phyloP scores from a whole-genome alignment of 2,888 invertebrate genomes.

The Ophion costatus region DNA sequence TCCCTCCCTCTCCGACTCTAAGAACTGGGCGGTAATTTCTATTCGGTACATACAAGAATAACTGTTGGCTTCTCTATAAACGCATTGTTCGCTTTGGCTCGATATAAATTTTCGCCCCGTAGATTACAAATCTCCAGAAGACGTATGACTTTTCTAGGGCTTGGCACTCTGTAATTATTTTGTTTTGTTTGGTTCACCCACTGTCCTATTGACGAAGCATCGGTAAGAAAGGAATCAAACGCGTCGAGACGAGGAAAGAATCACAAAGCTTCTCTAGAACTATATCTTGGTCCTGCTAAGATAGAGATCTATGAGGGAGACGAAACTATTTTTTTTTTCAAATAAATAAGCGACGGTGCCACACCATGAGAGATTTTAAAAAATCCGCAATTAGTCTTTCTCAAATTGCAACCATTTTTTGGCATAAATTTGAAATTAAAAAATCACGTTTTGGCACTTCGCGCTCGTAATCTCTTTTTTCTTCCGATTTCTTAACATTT shows the following conservation, averaged over 20 bases:
- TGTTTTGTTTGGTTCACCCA: constrained; percentile 41
- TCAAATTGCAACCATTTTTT: constrained; percentile 35
- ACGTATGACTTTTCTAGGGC: constrained; percentile 37
- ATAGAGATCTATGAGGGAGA: constrained; percentile 53
- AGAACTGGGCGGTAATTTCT: constrained; percentile 44
- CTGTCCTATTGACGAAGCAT: constrained; percentile 56
- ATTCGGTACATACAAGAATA: constrained; percentile 64
- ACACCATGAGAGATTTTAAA: constrained; percentile 28
- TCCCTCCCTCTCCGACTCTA: neutral
- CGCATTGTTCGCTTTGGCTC: constrained; percentile 59
- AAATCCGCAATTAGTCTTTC: neutral
- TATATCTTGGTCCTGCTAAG: constrained; percentile 63
- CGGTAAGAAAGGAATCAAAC: constrained; percentile 31
- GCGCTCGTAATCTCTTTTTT: constrained; percentile 23
- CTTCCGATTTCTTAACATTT: constrained; percentile 13
- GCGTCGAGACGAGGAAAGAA: constrained; percentile 17
- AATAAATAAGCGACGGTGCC: constrained; percentile 45
- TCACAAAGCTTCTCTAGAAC: constrained; percentile 25
- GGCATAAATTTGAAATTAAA: constrained; percentile 37
- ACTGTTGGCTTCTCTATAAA: constrained; percentile 48
- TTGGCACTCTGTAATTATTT: constrained; percentile 56
- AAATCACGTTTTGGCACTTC: constrained; percentile 57
- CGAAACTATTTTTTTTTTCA: constrained; percentile 4
- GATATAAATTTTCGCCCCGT: constrained; percentile 54
- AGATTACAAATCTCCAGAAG: constrained; percentile 45